Percentiles rank a stretch among this genome's conserved stretches.
Conservation (phyloP, 2,113 vertebrate genomes). For the Capra hircus region DNA sequence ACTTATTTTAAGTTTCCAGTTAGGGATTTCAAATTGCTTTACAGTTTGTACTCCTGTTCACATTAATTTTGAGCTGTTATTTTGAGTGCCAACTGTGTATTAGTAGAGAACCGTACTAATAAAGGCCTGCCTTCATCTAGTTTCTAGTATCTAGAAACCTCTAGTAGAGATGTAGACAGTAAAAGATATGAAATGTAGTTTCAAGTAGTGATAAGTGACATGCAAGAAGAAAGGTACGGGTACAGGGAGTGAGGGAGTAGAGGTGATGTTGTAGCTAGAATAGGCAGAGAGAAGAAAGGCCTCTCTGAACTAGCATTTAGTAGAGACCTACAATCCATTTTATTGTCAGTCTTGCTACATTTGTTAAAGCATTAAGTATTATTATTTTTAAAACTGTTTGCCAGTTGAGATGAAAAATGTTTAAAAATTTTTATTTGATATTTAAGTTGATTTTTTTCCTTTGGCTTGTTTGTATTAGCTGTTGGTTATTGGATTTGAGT, state of each 20-base stretch:
- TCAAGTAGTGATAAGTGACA: background rate
- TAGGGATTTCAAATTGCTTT: conserved; percentile 11
- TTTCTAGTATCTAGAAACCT: background rate
- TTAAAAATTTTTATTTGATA: background rate
- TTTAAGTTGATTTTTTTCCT: background rate
- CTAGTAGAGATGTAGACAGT: background rate
- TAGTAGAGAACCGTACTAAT: background rate
- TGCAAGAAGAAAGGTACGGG: background rate
- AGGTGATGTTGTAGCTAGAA: background rate
- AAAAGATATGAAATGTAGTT: background rate
- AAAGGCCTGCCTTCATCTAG: background rate
- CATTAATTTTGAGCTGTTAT: background rate
- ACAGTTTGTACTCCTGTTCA: background rate
- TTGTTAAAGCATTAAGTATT: conserved; percentile 8
- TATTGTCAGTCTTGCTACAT: background rate
- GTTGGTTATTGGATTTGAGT: background rate
- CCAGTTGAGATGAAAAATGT: background rate
- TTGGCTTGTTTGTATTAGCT: background rate
- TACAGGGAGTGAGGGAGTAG: background rate
- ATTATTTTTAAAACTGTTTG: background rate
- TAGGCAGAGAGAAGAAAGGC: background rate
- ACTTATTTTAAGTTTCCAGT: background rate
- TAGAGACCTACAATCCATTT: background rate
- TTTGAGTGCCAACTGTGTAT: background rate
- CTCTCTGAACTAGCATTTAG: background rate